Base-by-base conservation (phyloP, 2,888 invertebrate genomes). In the Leptopilina drosophilae region DNA sequence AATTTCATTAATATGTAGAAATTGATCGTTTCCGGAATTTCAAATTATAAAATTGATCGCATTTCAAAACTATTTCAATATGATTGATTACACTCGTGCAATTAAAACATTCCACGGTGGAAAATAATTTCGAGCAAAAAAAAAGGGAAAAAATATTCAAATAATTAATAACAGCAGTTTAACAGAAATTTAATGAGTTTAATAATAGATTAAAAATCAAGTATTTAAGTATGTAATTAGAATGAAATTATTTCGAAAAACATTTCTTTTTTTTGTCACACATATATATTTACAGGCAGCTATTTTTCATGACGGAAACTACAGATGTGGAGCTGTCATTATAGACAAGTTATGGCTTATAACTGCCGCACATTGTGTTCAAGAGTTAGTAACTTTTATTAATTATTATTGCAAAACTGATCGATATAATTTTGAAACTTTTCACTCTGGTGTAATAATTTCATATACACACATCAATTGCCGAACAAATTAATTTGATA, bases 281-380 rank as follows among this genome's bases (percentile, higher is more conserved):
- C 20, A 20, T 56, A 33, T 73, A 20, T 56, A 33, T 73, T 33
- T 33, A 73, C 56, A 73, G 73, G 56, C 73, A n/a, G 33, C 20
- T 11, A 56, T 73, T 73, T 40, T 11, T 56, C 56, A 73, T 33
- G 33, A 40, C n/a, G 73, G n/a, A 73, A 33, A 73, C 33, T 73
- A 56, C 56, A 8, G 33, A 56, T 56, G 73, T 73, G 81, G 81
- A 15, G 81, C 77, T 14, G 14, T 67, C 62, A 80, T 80, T 12
- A 80, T 80, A 59, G 20, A 67, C 40, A 20, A 80, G 46, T 64
- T n/a, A 11, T 80, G 80, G 78, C 26, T 80, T 40, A 15, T 80
- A 49, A 80, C 69, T 40, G 80, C 80, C 26, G 78, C 78, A 40
- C 78, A 80, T 53, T 80, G 78, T 56, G 40, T 81, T 26, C 15